Conservation (phyloP, 2,888 invertebrate genomes). For the Chesias legatella region DNA sequence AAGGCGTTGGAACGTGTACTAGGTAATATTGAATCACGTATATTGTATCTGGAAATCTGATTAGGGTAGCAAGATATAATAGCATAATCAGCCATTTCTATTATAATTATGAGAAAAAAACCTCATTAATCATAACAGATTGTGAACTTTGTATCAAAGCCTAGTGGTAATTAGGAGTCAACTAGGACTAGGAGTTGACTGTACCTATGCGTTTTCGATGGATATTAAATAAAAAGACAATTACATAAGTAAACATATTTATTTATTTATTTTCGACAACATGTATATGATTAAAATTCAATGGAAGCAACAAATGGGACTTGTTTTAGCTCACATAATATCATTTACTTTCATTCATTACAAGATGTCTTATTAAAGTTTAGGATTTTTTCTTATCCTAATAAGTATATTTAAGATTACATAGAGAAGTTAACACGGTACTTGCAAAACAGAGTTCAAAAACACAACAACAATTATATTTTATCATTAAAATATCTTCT, state of each 20-base stretch:
- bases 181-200: too few species aligned
- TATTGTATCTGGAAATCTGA: too few species aligned
- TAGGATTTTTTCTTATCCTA: conserved; percentile 27
- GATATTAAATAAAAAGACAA: conserved; percentile 18
- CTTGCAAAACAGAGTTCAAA: conserved; percentile 26
- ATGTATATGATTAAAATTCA: conserved; percentile 65
- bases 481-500: conserved; percentile 29
- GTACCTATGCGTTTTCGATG: too few species aligned
- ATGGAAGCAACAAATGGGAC: conserved; percentile 74
- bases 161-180: too few species aligned
- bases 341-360: conserved; percentile 32
- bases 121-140: too few species aligned
- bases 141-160: too few species aligned
- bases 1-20: too few species aligned
- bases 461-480: conserved; percentile 7
- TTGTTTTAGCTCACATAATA: conserved; percentile 39
- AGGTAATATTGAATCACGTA: too few species aligned
- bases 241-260: conserved; percentile 47
- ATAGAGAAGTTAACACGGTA: conserved; percentile 18
- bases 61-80: too few species aligned
- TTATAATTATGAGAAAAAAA: too few species aligned
- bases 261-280: conserved; percentile 61
- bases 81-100: too few species aligned
- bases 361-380: conserved; percentile 21
- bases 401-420: conserved; percentile 4